A percentile compares a stretch with the other conserved stretches of the same genome.
phyloP scores from a whole-genome alignment of 2,888 invertebrate genomes.

The Aspidapion aeneum region DNA sequence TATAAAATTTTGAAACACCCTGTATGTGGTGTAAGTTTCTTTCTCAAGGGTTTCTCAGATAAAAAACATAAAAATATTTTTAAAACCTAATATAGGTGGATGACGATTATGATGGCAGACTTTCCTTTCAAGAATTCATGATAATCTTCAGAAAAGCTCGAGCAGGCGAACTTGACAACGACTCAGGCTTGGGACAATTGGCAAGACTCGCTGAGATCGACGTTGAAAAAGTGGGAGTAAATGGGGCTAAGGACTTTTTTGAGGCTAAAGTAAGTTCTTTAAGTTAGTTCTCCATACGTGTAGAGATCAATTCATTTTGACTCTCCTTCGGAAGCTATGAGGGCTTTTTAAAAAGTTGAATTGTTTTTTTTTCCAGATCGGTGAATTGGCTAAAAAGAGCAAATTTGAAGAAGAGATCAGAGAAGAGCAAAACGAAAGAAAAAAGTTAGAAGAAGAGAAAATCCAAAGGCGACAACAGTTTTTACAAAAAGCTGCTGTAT shows the following conservation, averaged over 20 bases:
- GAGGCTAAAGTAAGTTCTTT: constrained; percentile 84
- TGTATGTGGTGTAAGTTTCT: no score
- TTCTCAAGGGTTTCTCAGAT: no score
- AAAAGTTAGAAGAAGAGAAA: constrained; percentile 79
- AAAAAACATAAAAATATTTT: no score
- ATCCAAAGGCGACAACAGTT: constrained; percentile 78
- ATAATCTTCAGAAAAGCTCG: constrained; percentile 84
- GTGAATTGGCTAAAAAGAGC: constrained; percentile 74
- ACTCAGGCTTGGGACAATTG: constrained; percentile 82
- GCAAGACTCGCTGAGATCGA: constrained; percentile 88
- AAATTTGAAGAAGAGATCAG: constrained; percentile 93
- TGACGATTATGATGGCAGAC: constrained; percentile 79
- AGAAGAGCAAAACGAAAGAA: constrained; percentile 87
- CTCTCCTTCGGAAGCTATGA: no score
- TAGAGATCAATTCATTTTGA: no score
- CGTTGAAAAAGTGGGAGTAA: constrained; percentile 91
- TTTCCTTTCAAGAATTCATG: constrained; percentile 88
- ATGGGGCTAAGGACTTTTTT: constrained; percentile 93
- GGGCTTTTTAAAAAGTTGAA: not conserved
- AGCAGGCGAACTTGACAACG: constrained; percentile 82
- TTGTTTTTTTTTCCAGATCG: constrained; percentile 58
- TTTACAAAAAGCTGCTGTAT: constrained; percentile 84
- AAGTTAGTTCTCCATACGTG: no score
- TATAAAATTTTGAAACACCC: no score
- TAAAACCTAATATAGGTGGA: constrained; percentile 68